Conservation (phyloP, 2,888 invertebrate species). For the Perdita meconis region DNA sequence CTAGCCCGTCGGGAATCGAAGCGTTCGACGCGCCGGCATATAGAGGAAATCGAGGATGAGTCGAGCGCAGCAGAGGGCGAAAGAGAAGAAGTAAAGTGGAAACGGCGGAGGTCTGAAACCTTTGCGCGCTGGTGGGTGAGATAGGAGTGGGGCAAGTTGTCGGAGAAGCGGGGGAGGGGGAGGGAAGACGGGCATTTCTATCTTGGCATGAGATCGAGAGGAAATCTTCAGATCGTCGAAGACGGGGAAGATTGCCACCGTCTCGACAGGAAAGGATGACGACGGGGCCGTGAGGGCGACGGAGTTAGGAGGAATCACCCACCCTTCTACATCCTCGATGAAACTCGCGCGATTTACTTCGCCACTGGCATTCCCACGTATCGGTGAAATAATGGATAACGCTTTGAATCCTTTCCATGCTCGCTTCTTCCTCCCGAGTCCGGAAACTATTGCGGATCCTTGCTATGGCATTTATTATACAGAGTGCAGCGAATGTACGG, state of each 20-base stretch:
- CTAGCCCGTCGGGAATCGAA: constrained; percentile 49
- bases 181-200: constrained; percentile 60
- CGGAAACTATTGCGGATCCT: constrained; percentile 46
- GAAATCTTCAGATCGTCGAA: constrained; percentile 70
- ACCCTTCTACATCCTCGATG: constrained; percentile 64
- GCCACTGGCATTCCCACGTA: constrained; percentile 50
- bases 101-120: constrained; percentile 43
- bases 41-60: constrained; percentile 71
- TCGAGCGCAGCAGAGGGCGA: constrained; percentile 34
- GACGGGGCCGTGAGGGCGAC: constrained; percentile 7
- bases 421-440: constrained; percentile 15
- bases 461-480: constrained; percentile 33
- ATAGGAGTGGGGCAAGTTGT: no score
- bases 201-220: constrained; percentile 69
- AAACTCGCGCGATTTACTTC: constrained; percentile 75
- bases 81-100: constrained; percentile 43
- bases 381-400: constrained; percentile 74
- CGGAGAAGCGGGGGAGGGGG: no score
- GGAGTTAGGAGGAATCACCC: constrained; percentile 21
- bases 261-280: constrained; percentile 59
- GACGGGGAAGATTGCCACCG: constrained; percentile 69
- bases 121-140: constrained; percentile 19
- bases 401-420: constrained; percentile 60
- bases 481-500: no score
- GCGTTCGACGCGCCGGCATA: constrained; percentile 48